Base-by-base conservation (phyloP, 2,113 vertebrate species). In the Nibea albiflora region DNA sequence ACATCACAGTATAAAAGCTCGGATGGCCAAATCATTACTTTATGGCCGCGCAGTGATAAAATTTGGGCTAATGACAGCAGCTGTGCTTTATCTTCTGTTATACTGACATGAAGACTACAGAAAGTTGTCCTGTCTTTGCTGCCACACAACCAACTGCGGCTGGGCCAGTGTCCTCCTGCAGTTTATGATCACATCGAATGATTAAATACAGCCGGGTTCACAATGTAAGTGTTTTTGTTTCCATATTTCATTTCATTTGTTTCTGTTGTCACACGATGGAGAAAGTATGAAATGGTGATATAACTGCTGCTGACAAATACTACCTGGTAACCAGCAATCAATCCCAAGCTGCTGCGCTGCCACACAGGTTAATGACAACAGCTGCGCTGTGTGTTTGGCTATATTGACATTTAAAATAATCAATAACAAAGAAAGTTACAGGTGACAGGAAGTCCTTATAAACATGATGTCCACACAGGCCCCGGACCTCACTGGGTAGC, bases 361-460 rank as follows among this genome's bases (percentile, higher is more conserved):
- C 16, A 22, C 3, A 12, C 42, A 58, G 73, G 73, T 65, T 65
- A 56, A 57, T n/a, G 50, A 56, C 9, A 11, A 47, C 73, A 56
- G 73, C 61, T 76, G 62, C 14, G 11, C 39, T 28, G 39, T 46
- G 50, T 46, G 22, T 26, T 66, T 8, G 8, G 62, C 24, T 31
- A 11, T 19, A 28, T 64, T 15, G n/a, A 56, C 20, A 20, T 26
- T 68, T 60, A 26, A 60, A 77, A 42, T 77, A 3, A 76, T 68
- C 20, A 10, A 58, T 58, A 15, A 39, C 53, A 67, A 47, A 75
- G 73, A 56, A 56, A 56, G 52, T 35, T 57, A 22, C 17, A 56
- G 11, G 39, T 56, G 61, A 65, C 39, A 47, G 35, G 58, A 12
- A 66, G 54, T 67, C 53, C 14, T 24, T 65, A 22, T 26, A 15